Evolutionary conservation across 2,797 vertebrate species (phyloP), one percentile per base, ranked within the genome.

Genomic region (Danio choprae): DNA sequence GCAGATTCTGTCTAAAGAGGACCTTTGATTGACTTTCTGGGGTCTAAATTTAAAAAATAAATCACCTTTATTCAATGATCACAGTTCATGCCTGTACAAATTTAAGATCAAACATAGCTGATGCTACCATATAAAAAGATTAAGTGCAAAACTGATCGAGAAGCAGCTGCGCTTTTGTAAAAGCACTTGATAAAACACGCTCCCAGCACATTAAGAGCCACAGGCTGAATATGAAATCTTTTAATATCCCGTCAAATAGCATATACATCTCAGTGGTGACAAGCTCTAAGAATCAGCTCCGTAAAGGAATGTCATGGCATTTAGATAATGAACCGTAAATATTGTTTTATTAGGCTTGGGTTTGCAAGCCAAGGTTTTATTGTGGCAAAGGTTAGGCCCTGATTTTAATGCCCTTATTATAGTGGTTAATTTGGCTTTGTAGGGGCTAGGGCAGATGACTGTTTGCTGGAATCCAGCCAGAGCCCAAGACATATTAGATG

Each of bases 311-410:
- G 89, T 82, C 85, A 56, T 89, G 92, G 88, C 92, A 92, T 93
- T 93, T 92, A 83, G 89, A 89, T 92, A 92, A 93, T 92, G 90
- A 89, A 87, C 86, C 80, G 82, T 91, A 90, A 91, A 93, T 86
- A 88, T 77, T 82, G 59, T 89, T 91, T 89, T 89, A 89, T 89
- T 88, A 82, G 82, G 85, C 80, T 82, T 86, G 43, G 22, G 36
- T 83, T 72, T 80, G 12, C 50, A 1, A 76, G 56, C 81, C 73
- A 40, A 18, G 20, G 82, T 84, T 88, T 88, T 88, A 88, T 84
- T 64, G 84, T 81, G 83, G 83, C 89, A 92, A 91, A 91, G 91
- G 91, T 92, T 87, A 89, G 88, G 51, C 70, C 71, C 67, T 71
- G 50, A 78, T 90, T 90, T 89, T 84, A 85, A 81, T 70, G 41